Conservation (phyloP, 2,797 vertebrate genomes). For the Potorous gilbertii region DNA sequence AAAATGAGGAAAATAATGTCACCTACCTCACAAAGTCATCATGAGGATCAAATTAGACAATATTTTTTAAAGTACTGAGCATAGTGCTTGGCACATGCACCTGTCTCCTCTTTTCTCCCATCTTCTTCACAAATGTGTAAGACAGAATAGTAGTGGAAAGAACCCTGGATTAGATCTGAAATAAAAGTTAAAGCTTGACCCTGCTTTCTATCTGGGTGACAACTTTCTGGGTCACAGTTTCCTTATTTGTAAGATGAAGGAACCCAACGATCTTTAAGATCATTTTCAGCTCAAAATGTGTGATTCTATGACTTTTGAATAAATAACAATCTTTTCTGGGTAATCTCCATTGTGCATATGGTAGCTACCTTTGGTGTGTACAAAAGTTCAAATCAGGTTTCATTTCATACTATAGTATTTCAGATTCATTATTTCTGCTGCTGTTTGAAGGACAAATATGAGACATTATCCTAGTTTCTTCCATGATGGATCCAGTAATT, state of each 20-base stretch:
- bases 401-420: constrained; percentile 6
- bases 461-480: neutral
- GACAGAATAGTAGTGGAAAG: neutral
- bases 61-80: too few relatives aligned
- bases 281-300: neutral
- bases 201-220: too few relatives aligned
- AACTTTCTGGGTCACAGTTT: too few relatives aligned
- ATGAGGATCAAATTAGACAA: too few relatives aligned
- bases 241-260: too few relatives aligned
- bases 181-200: too few relatives aligned
- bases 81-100: too few relatives aligned
- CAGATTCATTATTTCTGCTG: constrained; percentile 36
- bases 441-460: constrained; percentile 11
- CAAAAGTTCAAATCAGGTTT: constrained; percentile 51
- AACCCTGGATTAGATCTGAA: too few relatives aligned
- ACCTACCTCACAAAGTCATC: too few relatives aligned
- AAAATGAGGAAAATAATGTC: too few relatives aligned
- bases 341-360: constrained; percentile 57
- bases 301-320: constrained; percentile 26
- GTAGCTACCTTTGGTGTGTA: constrained; percentile 48
- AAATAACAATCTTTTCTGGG: constrained; percentile 68
- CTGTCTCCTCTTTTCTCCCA: constrained; percentile 37
- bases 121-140: constrained; percentile 43
- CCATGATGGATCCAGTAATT: neutral
- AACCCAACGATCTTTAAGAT: neutral